Conservation (phyloP, 2,797 vertebrate species). For the Brotula barbata region DNA sequence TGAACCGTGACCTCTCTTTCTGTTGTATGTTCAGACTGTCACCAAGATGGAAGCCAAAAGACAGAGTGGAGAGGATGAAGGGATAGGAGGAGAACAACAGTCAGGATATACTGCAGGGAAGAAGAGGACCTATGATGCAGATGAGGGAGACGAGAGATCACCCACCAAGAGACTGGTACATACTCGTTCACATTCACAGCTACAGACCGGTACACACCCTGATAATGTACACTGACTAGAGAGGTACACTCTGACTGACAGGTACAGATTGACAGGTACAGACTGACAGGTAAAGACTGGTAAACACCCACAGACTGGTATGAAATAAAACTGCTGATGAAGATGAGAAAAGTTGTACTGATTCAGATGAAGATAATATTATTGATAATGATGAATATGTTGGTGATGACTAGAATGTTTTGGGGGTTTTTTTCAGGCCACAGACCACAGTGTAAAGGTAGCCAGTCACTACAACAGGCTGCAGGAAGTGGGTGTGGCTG, state of each 20-base stretch:
- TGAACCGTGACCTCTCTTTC: background rate
- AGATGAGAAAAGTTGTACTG: too few species aligned
- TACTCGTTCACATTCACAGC: too few species aligned
- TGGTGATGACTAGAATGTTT: background rate
- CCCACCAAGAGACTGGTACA: constrained; percentile 32
- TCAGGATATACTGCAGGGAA: background rate
- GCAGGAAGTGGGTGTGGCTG: constrained; percentile 89
- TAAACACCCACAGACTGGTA: too few species aligned
- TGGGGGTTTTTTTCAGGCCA: constrained; percentile 25
- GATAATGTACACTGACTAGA: too few species aligned
- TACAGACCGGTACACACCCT: too few species aligned
- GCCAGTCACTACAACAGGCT: constrained; percentile 93
- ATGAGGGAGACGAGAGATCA: constrained; percentile 10
- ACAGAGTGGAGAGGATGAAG: background rate
- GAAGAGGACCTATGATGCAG: constrained; percentile 37
- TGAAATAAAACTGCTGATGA: too few species aligned
- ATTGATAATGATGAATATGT: too few species aligned
- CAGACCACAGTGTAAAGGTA: constrained; percentile 84
- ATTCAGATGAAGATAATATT: too few species aligned
- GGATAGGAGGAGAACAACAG: background rate
- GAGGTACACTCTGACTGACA: too few species aligned
- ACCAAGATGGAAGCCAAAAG: background rate
- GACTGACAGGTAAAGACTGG: too few species aligned
- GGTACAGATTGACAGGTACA: too few species aligned
- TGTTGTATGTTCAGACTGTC: constrained; percentile 22